Evolutionary conservation across 2,888 invertebrate genomes (phyloP).

Genomic region (Melanostoma mellinum): DNA sequence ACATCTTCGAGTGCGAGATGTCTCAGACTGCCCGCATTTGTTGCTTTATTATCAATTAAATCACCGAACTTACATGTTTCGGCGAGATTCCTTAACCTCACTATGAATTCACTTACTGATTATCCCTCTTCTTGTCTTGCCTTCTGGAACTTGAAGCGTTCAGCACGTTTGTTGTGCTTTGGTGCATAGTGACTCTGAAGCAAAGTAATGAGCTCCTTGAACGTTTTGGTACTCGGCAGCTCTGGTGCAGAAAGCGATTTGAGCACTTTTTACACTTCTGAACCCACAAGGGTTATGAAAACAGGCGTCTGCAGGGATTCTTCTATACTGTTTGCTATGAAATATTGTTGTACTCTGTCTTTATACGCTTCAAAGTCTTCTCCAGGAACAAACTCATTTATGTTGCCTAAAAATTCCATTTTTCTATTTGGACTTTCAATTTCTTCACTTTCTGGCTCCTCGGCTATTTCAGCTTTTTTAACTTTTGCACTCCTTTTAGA

Average conservation of each 20-base stretch:
- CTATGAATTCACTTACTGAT: constrained; percentile 31
- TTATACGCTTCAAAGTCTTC: constrained; percentile 35
- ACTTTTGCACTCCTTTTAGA: too few species aligned
- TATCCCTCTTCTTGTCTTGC: constrained; percentile 46
- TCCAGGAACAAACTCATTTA: background rate
- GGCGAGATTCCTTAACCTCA: constrained; percentile 17
- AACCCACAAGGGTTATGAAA: constrained; percentile 32
- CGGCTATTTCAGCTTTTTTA: too few species aligned
- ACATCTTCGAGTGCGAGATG: constrained; percentile 37
- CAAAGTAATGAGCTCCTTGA: constrained; percentile 14
- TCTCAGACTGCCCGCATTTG: background rate
- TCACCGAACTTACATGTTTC: constrained; percentile 21
- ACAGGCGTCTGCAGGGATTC: constrained; percentile 6
- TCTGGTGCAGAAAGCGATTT: constrained; percentile 24
- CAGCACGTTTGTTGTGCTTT: constrained; percentile 16
- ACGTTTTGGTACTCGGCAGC: constrained; percentile 16
- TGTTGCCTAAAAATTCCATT: too few species aligned
- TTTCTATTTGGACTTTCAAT: too few species aligned
- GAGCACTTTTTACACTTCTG: constrained; percentile 36
- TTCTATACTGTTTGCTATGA: constrained; percentile 21
- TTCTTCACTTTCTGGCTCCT: too few species aligned
- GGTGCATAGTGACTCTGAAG: constrained; percentile 3
- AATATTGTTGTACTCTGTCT: constrained; percentile 29
- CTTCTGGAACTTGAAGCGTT: constrained; percentile 36
- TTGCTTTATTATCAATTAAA: background rate